Base-by-base conservation (phyloP, 2,113 vertebrate species). In the Lagopus muta region DNA sequence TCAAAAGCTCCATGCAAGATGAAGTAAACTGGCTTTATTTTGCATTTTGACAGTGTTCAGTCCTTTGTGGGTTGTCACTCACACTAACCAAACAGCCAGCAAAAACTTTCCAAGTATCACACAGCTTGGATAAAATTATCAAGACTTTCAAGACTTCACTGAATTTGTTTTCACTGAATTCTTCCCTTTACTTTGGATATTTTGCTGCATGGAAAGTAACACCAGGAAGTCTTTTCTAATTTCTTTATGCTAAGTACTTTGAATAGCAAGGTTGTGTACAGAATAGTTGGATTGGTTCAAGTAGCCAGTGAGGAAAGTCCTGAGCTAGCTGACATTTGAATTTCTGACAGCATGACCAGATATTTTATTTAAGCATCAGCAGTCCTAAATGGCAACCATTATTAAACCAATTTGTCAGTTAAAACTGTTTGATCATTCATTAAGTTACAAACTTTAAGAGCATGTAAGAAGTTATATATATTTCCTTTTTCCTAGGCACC, bases 1-100 rank as follows among this genome's bases (percentile, higher is more conserved):
- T 87, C 90, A 82, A 97, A 96, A 94, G 58, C 86, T 92, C 90
- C 69, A 43, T 67, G 36, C 73, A 58, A 92, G 97, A 96, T 85
- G 71, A 94, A 95, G 50, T 62, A 82, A 89, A 81, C 36, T 83
- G 82, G 43, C 81, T 76, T 92, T 85, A 77, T 83, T 96, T 96
- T 83, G 32, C 22, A 75, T 92, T 52, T 87, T 72, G 86, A 78
- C 28, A 71, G 34, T 80, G 40, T 87, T 87, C 88, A 88, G 73
- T 91, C 57, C 82, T 94, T 72, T 88, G 54, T 8, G 9, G 65
- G 43, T 64, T 79, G 22, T 71, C n/a, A 45, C 24, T 77, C 27
- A 75, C 40, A 57, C 57, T 8, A 66, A 43, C 25, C 16, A 70
- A n/a, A 5, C 0, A 4, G 18, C 34, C 65, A 79, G 45, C 16